phyloP scores from a whole-genome alignment of 2,113 vertebrate genomes.

The Hippopotamus amphibius region DNA sequence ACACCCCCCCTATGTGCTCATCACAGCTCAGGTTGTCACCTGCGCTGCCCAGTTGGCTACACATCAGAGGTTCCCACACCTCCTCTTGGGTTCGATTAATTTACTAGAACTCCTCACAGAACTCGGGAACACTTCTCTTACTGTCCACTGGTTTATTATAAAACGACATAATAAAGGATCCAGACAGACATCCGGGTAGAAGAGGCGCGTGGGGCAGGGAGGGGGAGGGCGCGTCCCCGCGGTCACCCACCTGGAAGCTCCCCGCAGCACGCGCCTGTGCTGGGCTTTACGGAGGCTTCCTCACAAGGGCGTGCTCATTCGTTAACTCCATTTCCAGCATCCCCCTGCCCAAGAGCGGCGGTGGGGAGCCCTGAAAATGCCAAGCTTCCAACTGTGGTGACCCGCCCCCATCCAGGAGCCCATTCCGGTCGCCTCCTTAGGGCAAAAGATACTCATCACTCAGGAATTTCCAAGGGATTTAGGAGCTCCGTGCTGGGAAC shows the following conservation, averaged over 20 bases:
- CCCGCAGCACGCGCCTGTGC: not conserved
- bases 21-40: not conserved
- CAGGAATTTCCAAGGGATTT: not conserved
- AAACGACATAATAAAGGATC: not conserved
- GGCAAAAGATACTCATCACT: too few species aligned
- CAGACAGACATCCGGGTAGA: too few species aligned
- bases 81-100: not conserved
- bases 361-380: too few species aligned
- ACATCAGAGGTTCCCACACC: not conserved
- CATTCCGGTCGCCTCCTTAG: not conserved
- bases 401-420: not conserved
- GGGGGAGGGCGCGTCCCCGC: not conserved
- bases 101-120: not conserved
- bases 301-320: not conserved
- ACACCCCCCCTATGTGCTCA: not conserved
- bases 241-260: not conserved
- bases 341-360: not conserved
- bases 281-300: not conserved
- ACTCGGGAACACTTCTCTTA: not conserved
- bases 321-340: not conserved
- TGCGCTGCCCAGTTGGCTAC: not conserved
- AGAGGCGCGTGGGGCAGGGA: not conserved
- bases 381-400: not conserved
- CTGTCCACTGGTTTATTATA: not conserved
- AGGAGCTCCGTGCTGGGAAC: not conserved